Base-by-base conservation (phyloP, 2,113 vertebrate species). In the Silurus asotus region DNA sequence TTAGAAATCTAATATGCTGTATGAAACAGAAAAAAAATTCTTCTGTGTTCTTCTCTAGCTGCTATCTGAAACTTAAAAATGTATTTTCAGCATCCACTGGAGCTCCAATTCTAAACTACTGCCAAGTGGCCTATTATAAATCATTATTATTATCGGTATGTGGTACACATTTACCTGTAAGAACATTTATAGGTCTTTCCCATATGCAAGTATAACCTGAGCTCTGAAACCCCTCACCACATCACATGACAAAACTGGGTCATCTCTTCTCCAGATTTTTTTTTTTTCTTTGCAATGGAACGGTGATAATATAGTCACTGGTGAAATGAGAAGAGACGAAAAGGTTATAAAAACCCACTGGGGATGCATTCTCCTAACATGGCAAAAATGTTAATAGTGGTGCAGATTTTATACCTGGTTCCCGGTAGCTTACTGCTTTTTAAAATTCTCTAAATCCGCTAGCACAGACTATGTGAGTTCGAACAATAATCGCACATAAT, bases 301-400 rank as follows among this genome's bases (percentile, higher is more conserved):
- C 5, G 37, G 58, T 83, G 75, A 83, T 23, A 65, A 84, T 75
- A 84, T 89, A 84, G 82, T 81, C 75, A 79, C 55, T 55, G 17
- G 28, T 20, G 76, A 69, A 45, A 69, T 53, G 59, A 80, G 58
- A 81, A 61, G 76, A 81, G 80, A 81, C 59, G 75, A 74, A 69
- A 70, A 83, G 85, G 77, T 87, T 84, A 89, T 70, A 58, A 78
- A 86, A 84, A 61, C 86, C 59, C 55, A 64, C 9, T 5, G 20
- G 70, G 62, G 48, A 84, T 81, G 81, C 88, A 82, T 86, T 55
- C 65, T 84, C 61, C 48, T 23, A 53, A 81, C 86, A 59, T 62
- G 25, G 53, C 59, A 53, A 74, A 83, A 85, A 89, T 79, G 62
- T 69, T 88, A 89, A 88, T 86, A 48, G 80, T 65, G 55, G n/a